Evolutionary conservation across 1,140 invertebrate genomes (phyloP), one percentile per base, ranked within the genome.

Genomic region (Eufriesea mexicana): DNA sequence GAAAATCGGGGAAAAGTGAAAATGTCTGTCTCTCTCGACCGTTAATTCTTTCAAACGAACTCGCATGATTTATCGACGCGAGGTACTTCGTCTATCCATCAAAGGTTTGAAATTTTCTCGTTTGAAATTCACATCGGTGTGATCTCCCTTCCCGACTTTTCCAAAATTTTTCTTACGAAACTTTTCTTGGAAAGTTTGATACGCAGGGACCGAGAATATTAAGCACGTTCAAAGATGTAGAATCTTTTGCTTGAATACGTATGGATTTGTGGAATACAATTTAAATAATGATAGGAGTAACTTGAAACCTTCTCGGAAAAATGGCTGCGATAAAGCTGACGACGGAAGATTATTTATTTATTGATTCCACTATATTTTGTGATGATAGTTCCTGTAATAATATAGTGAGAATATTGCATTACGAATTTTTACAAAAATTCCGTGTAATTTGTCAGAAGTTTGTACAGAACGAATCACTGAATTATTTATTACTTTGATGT

Each of bases 91-190:
- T 5, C 70, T 23, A 47, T 25, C 67, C n/a, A 18, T 49, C 42
- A 18, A 70, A 42, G 45, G n/a, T 54, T 42, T 16, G 9, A 8
- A 35, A 35, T 35, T 35, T 35, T 35, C 42, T 47, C 55, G 16
- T 74, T 57, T 25, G 16, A 61, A 75, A 75, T 62, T 49, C 45
- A 12, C 51, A 62, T 49, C 62, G 8, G 25, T 47, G 47, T 74
- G n/a, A 74, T 59, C n/a, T 74, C 35, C 54, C 20, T 55, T 57
- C 54, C n/a, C 42, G 14, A 59, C 4, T n/a, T 62, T 64, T 35
- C 20, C 25, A 25, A 62, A 61, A 49, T 28, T 61, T 75, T 75
- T 62, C 73, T 75, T 49, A 8, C 10, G 7, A 18, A 75, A 62
- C 12, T 62, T 49, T 20, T 25, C 9, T 14, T 28, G 12, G n/a